Conservation (phyloP, 2,888 invertebrate species). For the Resseliella maxima region DNA sequence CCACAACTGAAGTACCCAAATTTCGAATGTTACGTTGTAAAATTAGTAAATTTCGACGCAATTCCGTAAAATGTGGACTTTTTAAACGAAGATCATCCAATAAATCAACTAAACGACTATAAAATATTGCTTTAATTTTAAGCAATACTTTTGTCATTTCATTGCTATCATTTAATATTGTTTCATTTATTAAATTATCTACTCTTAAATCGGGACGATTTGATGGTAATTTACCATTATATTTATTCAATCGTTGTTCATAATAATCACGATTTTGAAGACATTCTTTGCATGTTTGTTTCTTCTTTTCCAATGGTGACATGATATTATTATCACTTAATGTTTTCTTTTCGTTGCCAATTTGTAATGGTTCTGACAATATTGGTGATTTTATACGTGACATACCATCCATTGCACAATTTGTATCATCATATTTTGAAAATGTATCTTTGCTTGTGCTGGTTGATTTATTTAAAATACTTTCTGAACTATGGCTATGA, state of each 20-base stretch:
- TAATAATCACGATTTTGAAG: background rate
- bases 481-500: background rate
- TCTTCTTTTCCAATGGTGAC: slow-evolving; percentile 46
- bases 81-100: background rate
- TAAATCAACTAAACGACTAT: slow-evolving; percentile 14
- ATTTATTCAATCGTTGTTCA: background rate
- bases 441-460: background rate
- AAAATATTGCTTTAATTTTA: slow-evolving; percentile 29
- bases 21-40: background rate
- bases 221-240: background rate
- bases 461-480: background rate
- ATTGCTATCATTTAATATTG: slow-evolving; percentile 6
- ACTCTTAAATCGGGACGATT: background rate
- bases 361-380: background rate
- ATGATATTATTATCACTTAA: background rate
- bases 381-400: background rate
- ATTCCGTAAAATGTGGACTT: slow-evolving; percentile 23
- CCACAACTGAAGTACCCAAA: background rate
- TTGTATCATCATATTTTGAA: background rate
- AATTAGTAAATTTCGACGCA: too few relatives aligned
- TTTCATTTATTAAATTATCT: background rate
- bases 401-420: background rate
- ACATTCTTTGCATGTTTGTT: background rate
- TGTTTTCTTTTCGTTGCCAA: background rate
- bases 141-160: background rate